Evolutionary conservation across 2,888 invertebrate species (phyloP), one percentile per base, ranked within the genome.

Genomic region (Perizoma affinitatum): DNA sequence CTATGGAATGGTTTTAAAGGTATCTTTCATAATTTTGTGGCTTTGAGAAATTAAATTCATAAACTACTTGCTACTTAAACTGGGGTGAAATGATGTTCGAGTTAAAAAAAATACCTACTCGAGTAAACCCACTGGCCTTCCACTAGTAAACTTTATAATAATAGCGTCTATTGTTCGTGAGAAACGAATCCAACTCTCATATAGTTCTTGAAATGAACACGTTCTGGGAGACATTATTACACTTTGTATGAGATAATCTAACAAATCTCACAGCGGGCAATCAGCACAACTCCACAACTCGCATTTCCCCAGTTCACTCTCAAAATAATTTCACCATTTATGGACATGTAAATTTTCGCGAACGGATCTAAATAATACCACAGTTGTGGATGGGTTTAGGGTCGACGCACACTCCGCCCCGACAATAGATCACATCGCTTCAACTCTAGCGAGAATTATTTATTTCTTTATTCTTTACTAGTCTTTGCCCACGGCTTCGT

Each of bases 311-410:
- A 57, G 50, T 61, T 62, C 58, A 50, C 61, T 67, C 64, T 51
- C 41, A 47, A 61, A 61, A 72, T 71, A 70, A 75, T 75, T 66
- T 63, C 69, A 51, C 65, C 62, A 52, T 74, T 72, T 76, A 77
- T 71, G 66, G 67, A 74, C 73, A 70, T 78, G 82, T 76, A 78
- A 79, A 79, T 78, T 79, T 78, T 76, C 68, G 66, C 72, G 68
- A 62, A 69, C 65, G 72, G 70, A 69, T 78, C 75, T 76, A 79
- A 83, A 83, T 84, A 80, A 80, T 79, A 78, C 76, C 73, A 75
- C 78, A 79, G 75, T 80, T 76, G 66, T 61, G 71, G 79, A 82
- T 80, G 74, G 78, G 78, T 22, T 38, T 38, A 38, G 7, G 38
- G 38, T 7, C 5, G 38, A 7, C 7, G 1, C 38, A 38, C 38